Base-by-base conservation (phyloP, 2,888 invertebrate species). In the Ormyrus pomaceus region DNA sequence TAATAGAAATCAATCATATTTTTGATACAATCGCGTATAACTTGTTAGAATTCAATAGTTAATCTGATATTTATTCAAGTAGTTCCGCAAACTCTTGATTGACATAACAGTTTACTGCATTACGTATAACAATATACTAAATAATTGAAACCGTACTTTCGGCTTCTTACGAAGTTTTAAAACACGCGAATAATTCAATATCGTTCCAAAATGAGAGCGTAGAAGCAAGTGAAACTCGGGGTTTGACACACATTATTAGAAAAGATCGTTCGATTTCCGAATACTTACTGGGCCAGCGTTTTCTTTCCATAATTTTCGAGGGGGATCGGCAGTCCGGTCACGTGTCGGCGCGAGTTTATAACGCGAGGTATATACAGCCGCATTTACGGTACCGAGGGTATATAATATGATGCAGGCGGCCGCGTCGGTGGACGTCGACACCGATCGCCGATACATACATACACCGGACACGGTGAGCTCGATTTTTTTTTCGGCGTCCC, bases 221-320 rank as follows among this genome's bases (percentile, higher is more conserved):
- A 34, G 34, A 4, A 34, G 34, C 34, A 34, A 34, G 34, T 34
- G 34, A 4, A 34, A 34, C 34, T 34, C 34, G 4, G 4, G 34
- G 34, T 4, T 34, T 34, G 34, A 34, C 34, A 34, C 34, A 34
- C 34, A 34, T 34, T 4, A 4, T 34, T 34, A 34, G 4, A 34
- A 34, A 34, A 34, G 34, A 3, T 34, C 34, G 34, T 34, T 34
- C 34, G 34, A 34, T 34, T 34, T 34, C 34, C 34, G 4, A 34
- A 34, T 34, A 34, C 34, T 34, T 34, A 34, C 34, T 4, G 34
- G 34, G 34, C 34, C 34, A 34, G 34, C 69, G 64, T 69, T 46
- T 61, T 46, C 50, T 6, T 73, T 69, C 64, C 50, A 55, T 55
- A 61, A 62, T 73, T 79, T 66, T 73, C 59, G 62, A 45, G 19